Conservation (phyloP, 2,113 vertebrate genomes). For the Lonchura striata region DNA sequence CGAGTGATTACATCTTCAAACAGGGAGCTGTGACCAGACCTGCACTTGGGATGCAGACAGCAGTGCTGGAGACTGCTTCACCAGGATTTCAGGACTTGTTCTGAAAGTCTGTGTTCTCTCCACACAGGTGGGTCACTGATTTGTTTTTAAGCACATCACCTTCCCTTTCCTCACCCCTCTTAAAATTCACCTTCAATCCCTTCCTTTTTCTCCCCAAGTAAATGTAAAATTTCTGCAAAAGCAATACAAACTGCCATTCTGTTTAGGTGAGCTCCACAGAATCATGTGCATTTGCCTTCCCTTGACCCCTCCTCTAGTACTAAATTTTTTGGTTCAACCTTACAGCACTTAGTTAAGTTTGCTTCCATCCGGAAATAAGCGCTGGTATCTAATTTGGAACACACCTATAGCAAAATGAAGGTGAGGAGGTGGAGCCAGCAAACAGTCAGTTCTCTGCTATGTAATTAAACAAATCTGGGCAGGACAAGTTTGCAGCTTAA, state of each 20-base stretch:
- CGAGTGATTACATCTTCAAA: slow-evolving; percentile 41
- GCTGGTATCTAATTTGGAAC: slow-evolving; percentile 2
- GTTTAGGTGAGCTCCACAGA: background rate
- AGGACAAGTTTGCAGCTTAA: slow-evolving; percentile 36
- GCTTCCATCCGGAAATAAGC: slow-evolving; percentile 9
- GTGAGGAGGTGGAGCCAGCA: slow-evolving; percentile 25
- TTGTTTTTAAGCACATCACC: background rate
- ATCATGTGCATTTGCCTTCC: background rate
- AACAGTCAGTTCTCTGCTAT: slow-evolving; percentile 51
- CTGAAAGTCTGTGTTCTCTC: background rate
- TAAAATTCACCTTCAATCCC: background rate
- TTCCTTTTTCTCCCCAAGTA: background rate
- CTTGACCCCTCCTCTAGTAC: background rate
- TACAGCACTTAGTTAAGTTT: background rate
- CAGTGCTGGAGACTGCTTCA: background rate
- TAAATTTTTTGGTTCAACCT: background rate
- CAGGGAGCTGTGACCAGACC: slow-evolving; percentile 42
- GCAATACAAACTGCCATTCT: background rate
- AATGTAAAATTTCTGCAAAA: background rate
- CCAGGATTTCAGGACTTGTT: background rate
- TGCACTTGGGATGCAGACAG: background rate
- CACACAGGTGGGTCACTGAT: background rate
- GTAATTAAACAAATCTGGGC: slow-evolving; percentile 64
- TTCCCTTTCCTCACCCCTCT: background rate
- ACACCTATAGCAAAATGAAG: slow-evolving; percentile 25